Evolutionary conservation across 1,140 invertebrate genomes (phyloP).

Genomic region (Diploscapter pachys): DNA sequence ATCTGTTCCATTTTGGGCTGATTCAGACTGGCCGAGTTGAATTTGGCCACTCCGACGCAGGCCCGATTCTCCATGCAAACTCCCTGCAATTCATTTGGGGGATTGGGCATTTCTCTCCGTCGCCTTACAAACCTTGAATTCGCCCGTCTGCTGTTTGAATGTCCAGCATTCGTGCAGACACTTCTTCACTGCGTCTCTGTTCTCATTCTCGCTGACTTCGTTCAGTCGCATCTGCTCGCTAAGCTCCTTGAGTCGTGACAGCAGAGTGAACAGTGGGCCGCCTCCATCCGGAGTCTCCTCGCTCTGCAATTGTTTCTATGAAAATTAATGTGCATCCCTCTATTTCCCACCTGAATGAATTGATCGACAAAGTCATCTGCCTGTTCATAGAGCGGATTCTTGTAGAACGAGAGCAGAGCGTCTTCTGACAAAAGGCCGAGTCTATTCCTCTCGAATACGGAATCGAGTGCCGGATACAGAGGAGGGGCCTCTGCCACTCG

Average conservation of each 20-base stretch:
- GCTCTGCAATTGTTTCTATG: neutral
- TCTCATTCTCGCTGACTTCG: constrained; percentile 24
- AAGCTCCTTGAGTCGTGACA: constrained; percentile 9
- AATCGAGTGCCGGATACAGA: constrained; percentile 23
- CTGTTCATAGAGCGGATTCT: constrained; percentile 28
- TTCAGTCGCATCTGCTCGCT: constrained; percentile 18
- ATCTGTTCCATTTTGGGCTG: constrained; percentile 22
- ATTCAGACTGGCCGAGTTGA: constrained; percentile 1
- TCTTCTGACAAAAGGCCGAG: constrained; percentile 27
- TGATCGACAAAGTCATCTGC: constrained; percentile 29
- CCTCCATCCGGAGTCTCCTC: constrained; percentile 17
- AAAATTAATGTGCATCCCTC: neutral
- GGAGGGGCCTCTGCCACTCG: constrained; percentile 15
- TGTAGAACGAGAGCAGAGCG: constrained; percentile 23
- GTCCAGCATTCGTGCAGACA: constrained; percentile 27
- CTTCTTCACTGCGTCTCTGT: constrained; percentile 18
- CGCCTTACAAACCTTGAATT: constrained; percentile 11
- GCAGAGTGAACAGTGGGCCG: constrained; percentile 11
- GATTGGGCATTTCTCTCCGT: no score
- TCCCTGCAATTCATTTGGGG: constrained; percentile 11
- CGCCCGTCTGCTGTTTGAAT: neutral
- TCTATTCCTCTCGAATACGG: constrained; percentile 22
- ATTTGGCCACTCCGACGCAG: constrained; percentile 12
- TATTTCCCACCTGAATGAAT: constrained; percentile 14
- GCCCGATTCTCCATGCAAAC: constrained; percentile 27